Conservation (phyloP, 2,888 invertebrate genomes). For the Amphipoea oculea region DNA sequence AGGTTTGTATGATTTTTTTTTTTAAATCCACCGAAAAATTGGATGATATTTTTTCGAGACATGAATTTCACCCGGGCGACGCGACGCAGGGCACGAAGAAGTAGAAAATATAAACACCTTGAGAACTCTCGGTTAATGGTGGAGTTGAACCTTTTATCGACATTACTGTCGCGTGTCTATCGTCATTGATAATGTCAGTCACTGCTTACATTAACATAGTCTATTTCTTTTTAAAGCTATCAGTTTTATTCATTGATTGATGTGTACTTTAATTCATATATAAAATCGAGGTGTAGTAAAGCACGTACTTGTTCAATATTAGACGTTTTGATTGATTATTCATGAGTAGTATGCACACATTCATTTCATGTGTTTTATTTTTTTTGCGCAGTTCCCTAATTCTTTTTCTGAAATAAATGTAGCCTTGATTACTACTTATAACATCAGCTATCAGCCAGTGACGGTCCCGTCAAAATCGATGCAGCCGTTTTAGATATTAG, state of each 20-base stretch:
- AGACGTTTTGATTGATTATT: conserved; percentile 29
- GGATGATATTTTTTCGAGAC: not conserved
- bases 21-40: not conserved
- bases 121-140: conserved; percentile 40
- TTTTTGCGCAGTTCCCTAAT: too few species aligned
- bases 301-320: conserved; percentile 13
- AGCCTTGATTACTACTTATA: too few species aligned
- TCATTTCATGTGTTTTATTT: too few species aligned
- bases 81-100: not conserved
- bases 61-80: not conserved
- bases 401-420: too few species aligned
- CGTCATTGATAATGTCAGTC: conserved; percentile 53
- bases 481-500: too few species aligned
- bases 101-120: conserved; percentile 27
- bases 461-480: too few species aligned
- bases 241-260: conserved; percentile 45
- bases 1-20: not conserved
- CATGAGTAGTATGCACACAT: conserved; percentile 10
- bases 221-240: conserved; percentile 43
- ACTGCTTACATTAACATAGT: conserved; percentile 42
- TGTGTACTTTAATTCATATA: conserved; percentile 27
- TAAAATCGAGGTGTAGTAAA: conserved; percentile 17
- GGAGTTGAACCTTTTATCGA: conserved; percentile 42
- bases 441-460: too few species aligned
- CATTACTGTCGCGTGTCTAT: conserved; percentile 53